Evolutionary conservation across 2,797 vertebrate species (phyloP).

Genomic region (Paedocypris micromegethes): DNA sequence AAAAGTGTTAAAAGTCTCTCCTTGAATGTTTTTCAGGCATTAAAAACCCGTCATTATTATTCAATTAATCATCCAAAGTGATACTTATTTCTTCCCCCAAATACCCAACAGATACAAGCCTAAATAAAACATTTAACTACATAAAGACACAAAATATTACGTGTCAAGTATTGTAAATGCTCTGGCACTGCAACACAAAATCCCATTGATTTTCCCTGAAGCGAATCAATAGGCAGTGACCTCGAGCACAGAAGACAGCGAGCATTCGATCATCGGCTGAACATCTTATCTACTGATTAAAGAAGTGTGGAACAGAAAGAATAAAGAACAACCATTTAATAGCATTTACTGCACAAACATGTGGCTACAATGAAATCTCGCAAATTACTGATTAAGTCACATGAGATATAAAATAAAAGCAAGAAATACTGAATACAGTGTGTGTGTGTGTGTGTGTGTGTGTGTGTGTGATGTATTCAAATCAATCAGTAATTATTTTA

Average conservation of each 20-base stretch:
- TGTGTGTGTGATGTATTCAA: too few relatives aligned
- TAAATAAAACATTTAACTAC: constrained; percentile 7
- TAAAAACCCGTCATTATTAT: background rate
- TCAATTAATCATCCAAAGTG: background rate
- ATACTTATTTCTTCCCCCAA: background rate
- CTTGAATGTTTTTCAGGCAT: constrained; percentile 2
- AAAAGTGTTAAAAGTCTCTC: constrained; percentile 15
- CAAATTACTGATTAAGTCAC: too few relatives aligned
- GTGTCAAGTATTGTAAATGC: constrained; percentile 3
- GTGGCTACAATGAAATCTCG: too few relatives aligned
- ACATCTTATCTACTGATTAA: background rate
- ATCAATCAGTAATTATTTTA: too few relatives aligned
- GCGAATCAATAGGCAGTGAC: constrained; percentile 9
- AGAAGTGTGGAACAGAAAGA: too few relatives aligned
- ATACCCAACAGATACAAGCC: background rate
- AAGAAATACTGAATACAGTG: too few relatives aligned
- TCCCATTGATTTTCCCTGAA: constrained; percentile 26
- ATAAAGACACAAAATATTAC: constrained; percentile 5
- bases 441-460: too few relatives aligned
- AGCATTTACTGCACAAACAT: too few relatives aligned
- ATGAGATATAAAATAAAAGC: too few relatives aligned
- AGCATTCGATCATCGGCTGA: background rate
- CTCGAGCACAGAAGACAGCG: constrained; percentile 1
- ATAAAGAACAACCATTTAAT: too few relatives aligned
- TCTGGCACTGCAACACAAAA: constrained; percentile 8